Evolutionary conservation across 1,140 invertebrate genomes (phyloP).

Genomic region (Drosophila orena): DNA sequence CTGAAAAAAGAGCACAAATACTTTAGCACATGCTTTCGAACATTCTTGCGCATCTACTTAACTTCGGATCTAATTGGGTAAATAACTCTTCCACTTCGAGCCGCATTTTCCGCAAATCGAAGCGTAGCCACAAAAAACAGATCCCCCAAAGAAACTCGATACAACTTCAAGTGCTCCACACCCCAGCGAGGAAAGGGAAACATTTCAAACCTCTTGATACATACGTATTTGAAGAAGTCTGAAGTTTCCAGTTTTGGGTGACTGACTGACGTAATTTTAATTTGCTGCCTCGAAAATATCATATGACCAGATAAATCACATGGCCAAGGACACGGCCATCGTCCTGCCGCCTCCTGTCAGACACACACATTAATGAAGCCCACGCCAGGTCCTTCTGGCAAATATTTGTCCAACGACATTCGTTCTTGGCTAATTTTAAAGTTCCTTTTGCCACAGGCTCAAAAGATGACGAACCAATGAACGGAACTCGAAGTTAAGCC

Average conservation of each 20-base stretch:
- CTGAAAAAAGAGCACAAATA: background rate
- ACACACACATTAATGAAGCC: slow-evolving; percentile 43
- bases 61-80: slow-evolving; percentile 16
- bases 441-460: slow-evolving; percentile 7
- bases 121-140: slow-evolving; percentile 31
- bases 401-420: slow-evolving; percentile 48
- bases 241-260: slow-evolving; percentile 44
- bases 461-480: slow-evolving; percentile 1
- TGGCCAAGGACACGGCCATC: slow-evolving; percentile 42
- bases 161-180: slow-evolving; percentile 42
- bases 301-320: slow-evolving; percentile 62
- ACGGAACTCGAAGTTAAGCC: slow-evolving; percentile 1
- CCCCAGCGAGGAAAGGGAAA: background rate
- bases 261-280: slow-evolving; percentile 59
- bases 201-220: slow-evolving; percentile 1
- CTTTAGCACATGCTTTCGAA: background rate
- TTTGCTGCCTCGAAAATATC: slow-evolving; percentile 52
- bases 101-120: slow-evolving; percentile 26
- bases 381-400: slow-evolving; percentile 29
- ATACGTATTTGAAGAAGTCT: slow-evolving; percentile 45
- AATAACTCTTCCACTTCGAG: slow-evolving; percentile 43
- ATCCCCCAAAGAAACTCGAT: slow-evolving; percentile 26
- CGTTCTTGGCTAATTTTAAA: slow-evolving; percentile 54
- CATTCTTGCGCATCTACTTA: background rate
- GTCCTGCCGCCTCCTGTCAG: slow-evolving; percentile 10